Percentiles rank a stretch among this genome's conserved stretches.
phyloP scores from a whole-genome alignment of 1,140 invertebrate species.

The Medauroidea extradentata region DNA sequence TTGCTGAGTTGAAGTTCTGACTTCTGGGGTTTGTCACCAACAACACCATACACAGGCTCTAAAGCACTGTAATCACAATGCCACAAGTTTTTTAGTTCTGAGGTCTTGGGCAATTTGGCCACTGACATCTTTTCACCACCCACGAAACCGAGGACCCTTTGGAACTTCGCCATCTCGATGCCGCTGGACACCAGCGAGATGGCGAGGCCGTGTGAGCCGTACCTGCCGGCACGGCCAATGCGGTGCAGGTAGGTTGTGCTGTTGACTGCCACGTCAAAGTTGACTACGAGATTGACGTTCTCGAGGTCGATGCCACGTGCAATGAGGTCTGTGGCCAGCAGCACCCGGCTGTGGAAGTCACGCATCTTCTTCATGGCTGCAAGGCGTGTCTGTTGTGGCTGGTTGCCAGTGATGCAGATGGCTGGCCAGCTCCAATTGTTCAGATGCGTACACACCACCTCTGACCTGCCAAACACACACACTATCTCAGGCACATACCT shows the following conservation, averaged over 20 bases:
- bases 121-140: slow-evolving; percentile 48
- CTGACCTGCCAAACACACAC: slow-evolving; percentile 32
- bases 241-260: slow-evolving; percentile 90
- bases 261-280: slow-evolving; percentile 81
- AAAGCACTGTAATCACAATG: slow-evolving; percentile 26
- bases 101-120: slow-evolving; percentile 42
- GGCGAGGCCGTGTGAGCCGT: slow-evolving; percentile 69
- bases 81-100: slow-evolving; percentile 41
- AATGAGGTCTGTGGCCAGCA: slow-evolving; percentile 89
- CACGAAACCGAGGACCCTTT: slow-evolving; percentile 48
- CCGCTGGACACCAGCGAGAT: slow-evolving; percentile 60
- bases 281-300: slow-evolving; percentile 90
- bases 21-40: background rate
- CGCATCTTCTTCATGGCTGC: slow-evolving; percentile 71
- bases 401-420: slow-evolving; percentile 66
- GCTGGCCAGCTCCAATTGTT: slow-evolving; percentile 64
- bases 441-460: slow-evolving; percentile 67
- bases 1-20: too few relatives aligned
- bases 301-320: slow-evolving; percentile 85
- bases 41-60: slow-evolving; percentile 31
- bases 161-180: slow-evolving; percentile 54
- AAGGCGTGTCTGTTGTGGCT: slow-evolving; percentile 72
- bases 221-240: slow-evolving; percentile 91
- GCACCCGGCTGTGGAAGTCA: slow-evolving; percentile 71
- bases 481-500: too few relatives aligned